These are phyloP conservation scores for Ochotona princeps DNA, from an alignment of 2,113 vertebrate genomes.

Conservation along the genomic window DNA sequence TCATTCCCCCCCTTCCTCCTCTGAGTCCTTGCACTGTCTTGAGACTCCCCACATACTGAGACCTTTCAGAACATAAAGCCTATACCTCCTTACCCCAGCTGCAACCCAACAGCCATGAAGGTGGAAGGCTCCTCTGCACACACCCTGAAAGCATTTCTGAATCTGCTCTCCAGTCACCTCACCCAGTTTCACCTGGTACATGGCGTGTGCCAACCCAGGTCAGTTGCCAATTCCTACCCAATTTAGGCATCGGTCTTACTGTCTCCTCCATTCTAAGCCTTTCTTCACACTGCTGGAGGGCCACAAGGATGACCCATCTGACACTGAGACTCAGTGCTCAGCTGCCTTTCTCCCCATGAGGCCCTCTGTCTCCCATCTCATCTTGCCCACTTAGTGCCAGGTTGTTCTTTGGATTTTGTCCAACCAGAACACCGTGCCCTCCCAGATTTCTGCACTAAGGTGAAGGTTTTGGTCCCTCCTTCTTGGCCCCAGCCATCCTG, in stretches of 20 bases:
- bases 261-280: not conserved
- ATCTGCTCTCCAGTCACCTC: not conserved
- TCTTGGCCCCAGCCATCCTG: not conserved
- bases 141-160: not conserved
- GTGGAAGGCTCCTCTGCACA: not conserved
- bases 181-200: not conserved
- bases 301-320: not conserved
- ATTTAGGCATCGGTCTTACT: no score
- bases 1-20: not conserved
- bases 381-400: not conserved
- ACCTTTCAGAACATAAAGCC: not conserved
- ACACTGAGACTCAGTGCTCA: not conserved
- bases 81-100: no score
- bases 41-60: not conserved
- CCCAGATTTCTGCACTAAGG: not conserved
- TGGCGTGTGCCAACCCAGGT: not conserved
- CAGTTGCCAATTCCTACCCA: not conserved
- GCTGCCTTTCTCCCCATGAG: not conserved
- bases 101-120: not conserved
- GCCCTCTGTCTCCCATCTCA: not conserved
- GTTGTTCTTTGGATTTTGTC: not conserved
- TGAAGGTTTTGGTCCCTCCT: not conserved
- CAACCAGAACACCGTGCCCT: not conserved
- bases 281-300: no score
- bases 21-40: not conserved